Evolutionary conservation across 2,113 vertebrate genomes (phyloP).

Genomic region (Columba janthina): DNA sequence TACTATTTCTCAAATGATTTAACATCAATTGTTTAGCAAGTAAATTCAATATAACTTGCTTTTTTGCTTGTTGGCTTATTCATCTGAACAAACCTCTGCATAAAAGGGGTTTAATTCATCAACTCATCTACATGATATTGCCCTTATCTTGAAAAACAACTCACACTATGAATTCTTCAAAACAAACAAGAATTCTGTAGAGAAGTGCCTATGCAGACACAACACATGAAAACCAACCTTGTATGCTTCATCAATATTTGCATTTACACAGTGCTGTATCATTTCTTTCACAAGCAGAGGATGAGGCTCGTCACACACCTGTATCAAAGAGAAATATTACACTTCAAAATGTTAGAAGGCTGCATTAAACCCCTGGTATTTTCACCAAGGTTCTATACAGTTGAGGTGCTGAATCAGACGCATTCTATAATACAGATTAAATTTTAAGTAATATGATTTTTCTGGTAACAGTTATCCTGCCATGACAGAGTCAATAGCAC

Average conservation of each 20-base stretch:
- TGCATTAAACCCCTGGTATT: not conserved
- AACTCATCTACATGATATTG: not conserved
- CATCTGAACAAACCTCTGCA: not conserved
- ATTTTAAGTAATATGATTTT: not conserved
- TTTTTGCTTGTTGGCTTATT: not conserved
- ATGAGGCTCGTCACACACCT: slow-evolving; percentile 97
- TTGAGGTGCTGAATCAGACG: not conserved
- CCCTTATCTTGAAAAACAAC: not conserved
- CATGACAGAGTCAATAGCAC: not conserved
- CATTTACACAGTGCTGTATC: slow-evolving; percentile 89
- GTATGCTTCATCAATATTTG: slow-evolving; percentile 90
- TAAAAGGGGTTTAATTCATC: not conserved
- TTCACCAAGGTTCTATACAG: not conserved
- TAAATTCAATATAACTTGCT: not conserved
- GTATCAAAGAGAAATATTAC: not conserved
- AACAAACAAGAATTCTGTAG: not conserved
- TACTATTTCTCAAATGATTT: not conserved
- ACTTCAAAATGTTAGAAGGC: not conserved
- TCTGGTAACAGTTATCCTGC: not conserved
- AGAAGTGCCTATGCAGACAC: not conserved
- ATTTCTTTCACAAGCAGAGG: slow-evolving; percentile 96
- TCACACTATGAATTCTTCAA: not conserved
- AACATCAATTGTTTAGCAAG: not conserved
- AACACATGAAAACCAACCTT: slow-evolving; percentile 76
- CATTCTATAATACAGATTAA: not conserved